Evolutionary conservation across 2,797 vertebrate genomes (phyloP), one percentile per base, ranked within the genome.

Genomic region (Leptodactylus fallax): DNA sequence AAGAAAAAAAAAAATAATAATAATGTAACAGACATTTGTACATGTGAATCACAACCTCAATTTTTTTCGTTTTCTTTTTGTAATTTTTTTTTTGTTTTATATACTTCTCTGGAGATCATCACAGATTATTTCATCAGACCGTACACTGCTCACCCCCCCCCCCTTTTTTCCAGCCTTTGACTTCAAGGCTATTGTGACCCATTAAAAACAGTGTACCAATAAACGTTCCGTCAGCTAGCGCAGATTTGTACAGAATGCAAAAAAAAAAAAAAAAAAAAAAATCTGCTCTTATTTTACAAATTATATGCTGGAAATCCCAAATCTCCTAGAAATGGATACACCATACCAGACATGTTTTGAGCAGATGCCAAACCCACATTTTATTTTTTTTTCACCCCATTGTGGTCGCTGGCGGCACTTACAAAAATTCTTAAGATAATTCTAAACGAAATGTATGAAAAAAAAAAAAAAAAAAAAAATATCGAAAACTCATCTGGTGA

Each of bases 1-100:
- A 13, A 19, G 16, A 36, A 49, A 23, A 55, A 56, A 67, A n/a
- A 56, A 36, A 27, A 60, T 21, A 72, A 69, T 6, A 71, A 67
- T 11, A 21, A 67, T 49, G 77, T 71, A 86, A 86, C 85, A 86
- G 85, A 86, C 77, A 21, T 85, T 56, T 85, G 60, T 55, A 85
- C 36, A 55, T 51, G 19, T 55, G 36, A 77, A 72, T 61, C 74
- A 78, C 58, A 85, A 72, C 74, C 82, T 14, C 23, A 47, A 45
- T 71, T 19, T 45, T 19, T 8, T 19, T n/a, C n/a, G n/a, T n/a
- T n/a, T n/a, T n/a, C n/a, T 74, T 74, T 49, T 49, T 12, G 3
- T n/a, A 25, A 14, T 27, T 36, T 58, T 79, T 79, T 56, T 23
- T 19, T 27, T 19, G 36, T 36, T 58, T 58, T 36, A 36, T 21